Percentiles rank a stretch among this genome's conserved stretches.
These are phyloP conservation scores for Cephalophus harveyi DNA, from an alignment of 2,113 vertebrate species.

Conservation along the genomic window DNA sequence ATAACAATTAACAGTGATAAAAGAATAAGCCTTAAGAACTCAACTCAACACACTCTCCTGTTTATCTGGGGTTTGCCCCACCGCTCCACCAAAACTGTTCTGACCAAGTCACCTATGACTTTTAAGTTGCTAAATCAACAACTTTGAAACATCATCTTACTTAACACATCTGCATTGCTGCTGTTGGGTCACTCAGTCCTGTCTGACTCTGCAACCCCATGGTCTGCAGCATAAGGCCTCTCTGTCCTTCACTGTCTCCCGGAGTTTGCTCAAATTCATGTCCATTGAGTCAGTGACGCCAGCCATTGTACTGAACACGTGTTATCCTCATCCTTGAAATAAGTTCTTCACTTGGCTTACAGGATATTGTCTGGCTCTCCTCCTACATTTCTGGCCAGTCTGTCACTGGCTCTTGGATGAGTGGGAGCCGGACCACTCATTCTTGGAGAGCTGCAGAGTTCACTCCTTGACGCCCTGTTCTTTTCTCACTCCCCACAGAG, in stretches of 20 bases:
- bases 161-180: neutral
- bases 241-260: neutral
- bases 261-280: neutral
- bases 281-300: neutral
- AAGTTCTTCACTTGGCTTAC: neutral
- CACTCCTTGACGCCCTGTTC: neutral
- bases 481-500: neutral
- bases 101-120: neutral
- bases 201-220: neutral
- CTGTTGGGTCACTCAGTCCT: neutral
- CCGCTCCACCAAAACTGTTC: neutral
- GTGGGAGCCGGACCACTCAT: too few relatives aligned
- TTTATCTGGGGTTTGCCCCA: neutral
- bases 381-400: neutral
- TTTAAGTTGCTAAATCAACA: neutral
- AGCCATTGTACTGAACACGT: rapidly evolving
- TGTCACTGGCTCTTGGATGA: neutral
- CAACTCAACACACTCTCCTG: neutral
- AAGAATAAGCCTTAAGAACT: neutral
- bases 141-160: neutral
- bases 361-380: neutral
- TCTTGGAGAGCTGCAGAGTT: neutral
- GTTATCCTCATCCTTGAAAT: neutral
- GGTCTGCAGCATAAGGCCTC: neutral
- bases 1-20: neutral